Evolutionary conservation across 2,888 invertebrate species (phyloP).

Genomic region (Eurois occulta): DNA sequence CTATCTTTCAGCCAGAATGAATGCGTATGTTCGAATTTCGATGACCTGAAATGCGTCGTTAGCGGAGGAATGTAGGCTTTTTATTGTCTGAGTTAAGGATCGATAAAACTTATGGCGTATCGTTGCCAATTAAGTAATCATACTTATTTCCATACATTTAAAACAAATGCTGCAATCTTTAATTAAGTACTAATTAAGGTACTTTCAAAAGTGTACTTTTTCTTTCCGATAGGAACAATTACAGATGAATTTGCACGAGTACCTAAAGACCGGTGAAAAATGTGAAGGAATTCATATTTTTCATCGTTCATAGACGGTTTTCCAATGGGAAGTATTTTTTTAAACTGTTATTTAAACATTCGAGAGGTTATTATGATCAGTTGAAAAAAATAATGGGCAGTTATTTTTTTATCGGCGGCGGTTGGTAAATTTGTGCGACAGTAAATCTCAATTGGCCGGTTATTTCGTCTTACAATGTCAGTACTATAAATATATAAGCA

Average conservation of each 20-base stretch:
- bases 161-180: neutral
- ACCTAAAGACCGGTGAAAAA: neutral
- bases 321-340: too few relatives aligned
- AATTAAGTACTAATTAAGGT: neutral
- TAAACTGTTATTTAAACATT: too few relatives aligned
- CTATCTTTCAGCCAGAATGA: conserved; percentile 23
- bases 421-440: too few relatives aligned
- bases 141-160: too few relatives aligned
- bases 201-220: neutral
- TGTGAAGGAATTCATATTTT: neutral
- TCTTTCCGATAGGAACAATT: neutral
- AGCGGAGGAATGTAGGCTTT: neutral
- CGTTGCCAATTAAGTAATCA: neutral
- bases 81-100: neutral
- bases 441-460: too few relatives aligned
- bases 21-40: conserved; percentile 38
- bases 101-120: neutral
- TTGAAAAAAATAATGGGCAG: too few relatives aligned
- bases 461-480: too few relatives aligned
- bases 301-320: neutral
- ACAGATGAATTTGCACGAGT: neutral
- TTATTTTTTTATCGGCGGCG: too few relatives aligned
- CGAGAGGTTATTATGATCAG: too few relatives aligned
- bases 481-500: too few relatives aligned
- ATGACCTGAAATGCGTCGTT: conserved; percentile 12